Percentiles rank a stretch among this genome's conserved stretches.
Conservation (phyloP, 1,140 invertebrate genomes). For the Platyscapa corneri region DNA sequence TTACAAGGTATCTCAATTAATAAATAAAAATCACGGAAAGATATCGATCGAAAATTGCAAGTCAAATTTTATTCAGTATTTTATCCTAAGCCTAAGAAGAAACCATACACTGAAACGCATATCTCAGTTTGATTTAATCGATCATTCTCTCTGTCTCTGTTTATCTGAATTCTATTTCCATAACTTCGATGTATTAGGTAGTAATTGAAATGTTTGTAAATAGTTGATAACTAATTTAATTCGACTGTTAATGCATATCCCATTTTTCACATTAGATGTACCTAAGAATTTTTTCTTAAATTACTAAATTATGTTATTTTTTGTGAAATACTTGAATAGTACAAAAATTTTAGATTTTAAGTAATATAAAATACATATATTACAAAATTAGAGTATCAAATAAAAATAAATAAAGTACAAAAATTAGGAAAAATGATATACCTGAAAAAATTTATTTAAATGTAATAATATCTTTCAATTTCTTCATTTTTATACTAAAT, state of each 20-base stretch:
- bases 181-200: constrained; percentile 2
- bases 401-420: neutral
- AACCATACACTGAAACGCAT: neutral
- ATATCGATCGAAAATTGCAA: neutral
- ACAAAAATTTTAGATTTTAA: neutral
- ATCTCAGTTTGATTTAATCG: constrained; percentile 8
- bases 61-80: neutral
- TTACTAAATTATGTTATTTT: neutral
- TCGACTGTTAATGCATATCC: neutral
- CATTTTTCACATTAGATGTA: neutral
- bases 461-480: neutral
- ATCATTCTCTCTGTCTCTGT: constrained; percentile 13
- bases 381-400: neutral
- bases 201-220: neutral
- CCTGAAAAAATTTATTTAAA: neutral
- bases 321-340: neutral
- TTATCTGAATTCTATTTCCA: neutral
- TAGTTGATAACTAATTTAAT: neutral
- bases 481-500: neutral
- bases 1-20: neutral
- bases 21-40: neutral
- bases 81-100: neutral
- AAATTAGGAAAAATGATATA: neutral
- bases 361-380: neutral
- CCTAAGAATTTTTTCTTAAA: neutral